These are phyloP conservation scores for Onychomys arenicola DNA, from an alignment of 2,797 vertebrate species.

Conservation along the genomic window DNA sequence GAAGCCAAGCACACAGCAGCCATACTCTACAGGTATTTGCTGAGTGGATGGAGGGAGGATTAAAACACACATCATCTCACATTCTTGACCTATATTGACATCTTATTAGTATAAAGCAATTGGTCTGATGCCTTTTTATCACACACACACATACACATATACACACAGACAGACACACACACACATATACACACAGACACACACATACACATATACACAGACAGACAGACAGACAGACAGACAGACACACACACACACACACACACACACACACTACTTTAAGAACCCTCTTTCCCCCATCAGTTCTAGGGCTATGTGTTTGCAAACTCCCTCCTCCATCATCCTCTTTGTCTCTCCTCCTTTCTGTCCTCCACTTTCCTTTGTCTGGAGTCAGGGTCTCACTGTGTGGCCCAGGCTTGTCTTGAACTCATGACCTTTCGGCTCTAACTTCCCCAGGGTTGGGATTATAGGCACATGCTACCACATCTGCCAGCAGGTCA, in stretches of 20 bases:
- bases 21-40: neutral
- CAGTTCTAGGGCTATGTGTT: neutral
- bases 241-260: neutral
- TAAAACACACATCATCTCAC: neutral
- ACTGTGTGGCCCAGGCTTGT: neutral
- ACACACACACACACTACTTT: neutral
- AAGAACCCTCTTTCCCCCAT: neutral
- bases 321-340: neutral
- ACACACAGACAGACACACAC: neutral
- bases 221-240: too few species aligned
- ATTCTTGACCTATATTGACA: neutral
- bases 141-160: neutral
- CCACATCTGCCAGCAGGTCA: neutral
- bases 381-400: neutral
- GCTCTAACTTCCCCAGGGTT: neutral
- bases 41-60: neutral
- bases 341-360: neutral
- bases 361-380: neutral
- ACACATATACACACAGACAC: neutral
- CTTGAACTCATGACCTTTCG: neutral
- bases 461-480: neutral
- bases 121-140: neutral
- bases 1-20: neutral
- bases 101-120: neutral
- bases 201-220: neutral